Evolutionary conservation across 1,140 invertebrate genomes (phyloP), one percentile per base, ranked within the genome.

Genomic region (Bombus haemorrhoidalis): DNA sequence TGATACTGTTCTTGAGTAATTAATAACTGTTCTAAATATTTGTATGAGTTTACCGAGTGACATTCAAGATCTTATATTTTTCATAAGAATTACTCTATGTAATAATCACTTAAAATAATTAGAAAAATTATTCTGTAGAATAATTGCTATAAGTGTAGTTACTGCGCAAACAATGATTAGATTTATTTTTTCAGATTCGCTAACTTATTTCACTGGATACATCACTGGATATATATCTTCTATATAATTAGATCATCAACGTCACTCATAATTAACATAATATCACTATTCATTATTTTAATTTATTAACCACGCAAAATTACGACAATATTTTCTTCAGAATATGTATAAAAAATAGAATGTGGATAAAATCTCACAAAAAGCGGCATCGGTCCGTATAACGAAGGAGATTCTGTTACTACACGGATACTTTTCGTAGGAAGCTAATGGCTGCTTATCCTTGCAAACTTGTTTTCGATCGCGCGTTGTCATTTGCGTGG

Each of bases 401-500:
- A 89, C 87, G 76, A 59, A 72, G 69, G 18, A 8, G 18, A 53
- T 77, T 37, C 39, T 80, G 37, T 86, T 89, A 69, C 81, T 18
- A 68, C 75, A n/a, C 75, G 47, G 37, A 79, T 79, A 66, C 59
- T 76, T 66, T 78, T 84, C 82, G 28, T 68, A 71, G 47, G 64
- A 79, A 79, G n/a, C 86, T 69, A 76, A 88, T 79, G 82, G 43
- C 43, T 39, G 86, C 83, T 89, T 89, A 86, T 82, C 53, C 88
- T 57, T 32, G n/a, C 76, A 53, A 88, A 82, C 62, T 79, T 84
- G 69, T 89, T 89, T 83, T 37, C 83, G 78, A 88, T 89, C 82
- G 37, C 53, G 34, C 53, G 83, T 89, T 89, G 86, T 88, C 68
- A 85, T 85, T 37, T 68, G 88, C 87, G 88, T 89, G 87, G 87